Percentiles rank a stretch among this genome's conserved stretches.
Conservation (phyloP, 2,888 invertebrate species). For the Lasioglossum leucozonium region DNA sequence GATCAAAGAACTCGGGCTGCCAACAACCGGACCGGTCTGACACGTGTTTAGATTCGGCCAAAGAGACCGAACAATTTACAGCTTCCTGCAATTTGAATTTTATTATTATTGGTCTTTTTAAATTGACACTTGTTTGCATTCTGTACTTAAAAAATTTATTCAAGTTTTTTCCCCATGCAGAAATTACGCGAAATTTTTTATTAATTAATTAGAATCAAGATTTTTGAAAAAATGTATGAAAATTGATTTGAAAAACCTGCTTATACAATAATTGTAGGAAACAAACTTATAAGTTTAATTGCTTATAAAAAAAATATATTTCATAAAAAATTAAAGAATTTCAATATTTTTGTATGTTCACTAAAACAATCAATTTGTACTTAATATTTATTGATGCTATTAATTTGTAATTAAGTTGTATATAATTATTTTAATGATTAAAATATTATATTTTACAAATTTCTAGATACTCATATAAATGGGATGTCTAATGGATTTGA, state of each 20-base stretch:
- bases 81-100: constrained; percentile 47
- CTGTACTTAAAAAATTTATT: constrained; percentile 1
- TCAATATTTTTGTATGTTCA: background rate
- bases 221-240: background rate
- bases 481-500: constrained; percentile 93
- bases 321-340: background rate
- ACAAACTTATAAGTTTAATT: background rate
- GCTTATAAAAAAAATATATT: background rate
- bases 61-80: constrained; percentile 41
- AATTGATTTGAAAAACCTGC: constrained; percentile 10
- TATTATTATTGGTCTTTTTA: constrained; percentile 33
- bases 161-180: background rate
- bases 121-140: constrained; percentile 33
- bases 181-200: background rate
- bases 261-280: constrained; percentile 10
- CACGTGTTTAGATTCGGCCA: constrained; percentile 63
- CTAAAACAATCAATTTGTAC: constrained; percentile 3
- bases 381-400: background rate
- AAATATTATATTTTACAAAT: constrained; percentile 21
- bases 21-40: constrained; percentile 67
- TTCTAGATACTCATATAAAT: constrained; percentile 88
- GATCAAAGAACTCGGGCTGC: constrained; percentile 47
- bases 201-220: background rate
- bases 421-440: background rate
- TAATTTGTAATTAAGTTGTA: background rate